These are phyloP conservation scores for Xenus cinereus DNA, from an alignment of 2,113 vertebrate genomes.

Conservation along the genomic window DNA sequence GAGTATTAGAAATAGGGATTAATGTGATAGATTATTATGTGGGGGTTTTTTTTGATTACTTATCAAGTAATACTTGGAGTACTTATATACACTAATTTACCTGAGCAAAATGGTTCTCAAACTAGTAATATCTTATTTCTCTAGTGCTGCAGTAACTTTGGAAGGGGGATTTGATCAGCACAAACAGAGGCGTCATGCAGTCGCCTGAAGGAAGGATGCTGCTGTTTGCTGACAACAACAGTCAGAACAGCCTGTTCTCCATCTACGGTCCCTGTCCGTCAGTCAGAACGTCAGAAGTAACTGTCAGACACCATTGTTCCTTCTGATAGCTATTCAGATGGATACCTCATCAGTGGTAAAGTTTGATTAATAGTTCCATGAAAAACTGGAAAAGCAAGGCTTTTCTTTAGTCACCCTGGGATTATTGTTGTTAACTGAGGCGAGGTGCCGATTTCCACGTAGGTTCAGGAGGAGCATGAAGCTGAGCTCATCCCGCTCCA, in stretches of 20 bases:
- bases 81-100: not conserved
- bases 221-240: not conserved
- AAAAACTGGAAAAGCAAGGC: not conserved
- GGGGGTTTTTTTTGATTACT: not conserved
- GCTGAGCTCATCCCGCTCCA: not conserved
- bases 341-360: not conserved
- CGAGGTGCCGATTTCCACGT: accelerated
- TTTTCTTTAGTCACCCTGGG: not conserved
- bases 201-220: not conserved
- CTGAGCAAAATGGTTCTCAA: not conserved
- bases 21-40: not conserved
- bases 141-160: not conserved
- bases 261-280: not conserved
- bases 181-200: not conserved
- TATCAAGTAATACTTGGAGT: not conserved
- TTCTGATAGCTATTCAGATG: not conserved
- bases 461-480: not conserved
- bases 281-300: not conserved
- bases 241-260: not conserved
- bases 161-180: not conserved
- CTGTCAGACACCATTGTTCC: not conserved
- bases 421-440: not conserved
- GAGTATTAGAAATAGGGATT: not conserved
- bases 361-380: not conserved
- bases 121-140: not conserved